These are phyloP conservation scores for Agrochola circellaris DNA, from an alignment of 2,888 invertebrate genomes.

Conservation along the genomic window DNA sequence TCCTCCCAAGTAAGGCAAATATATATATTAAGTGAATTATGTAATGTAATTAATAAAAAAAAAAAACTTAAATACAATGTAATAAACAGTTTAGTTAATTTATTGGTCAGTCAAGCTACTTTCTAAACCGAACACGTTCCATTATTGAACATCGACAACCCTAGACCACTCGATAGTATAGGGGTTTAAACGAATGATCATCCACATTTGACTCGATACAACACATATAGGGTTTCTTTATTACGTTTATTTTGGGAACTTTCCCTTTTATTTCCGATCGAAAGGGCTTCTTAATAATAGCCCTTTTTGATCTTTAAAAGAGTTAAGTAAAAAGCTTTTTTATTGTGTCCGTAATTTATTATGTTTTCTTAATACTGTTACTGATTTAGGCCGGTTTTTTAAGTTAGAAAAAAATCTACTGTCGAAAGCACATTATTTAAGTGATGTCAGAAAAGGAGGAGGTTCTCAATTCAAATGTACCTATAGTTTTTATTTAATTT, in stretches of 20 bases:
- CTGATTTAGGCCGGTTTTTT: slow-evolving; percentile 17
- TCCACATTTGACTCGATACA: slow-evolving; percentile 65
- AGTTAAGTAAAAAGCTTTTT: slow-evolving; percentile 60
- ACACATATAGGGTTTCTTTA: slow-evolving; percentile 58
- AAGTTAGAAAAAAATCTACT: background rate
- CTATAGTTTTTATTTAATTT: background rate
- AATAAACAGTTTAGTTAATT: too few species aligned
- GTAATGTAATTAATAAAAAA: too few species aligned
- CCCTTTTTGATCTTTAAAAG: slow-evolving; percentile 52
- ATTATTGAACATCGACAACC: slow-evolving; percentile 50
- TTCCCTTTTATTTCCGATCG: slow-evolving; percentile 59
- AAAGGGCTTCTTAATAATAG: slow-evolving; percentile 63
- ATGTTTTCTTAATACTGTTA: slow-evolving; percentile 30
- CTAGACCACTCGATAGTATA: slow-evolving; percentile 60
- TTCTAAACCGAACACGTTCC: background rate
- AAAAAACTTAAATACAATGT: too few species aligned
- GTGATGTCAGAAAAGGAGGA: background rate
- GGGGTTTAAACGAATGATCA: slow-evolving; percentile 72
- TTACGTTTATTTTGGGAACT: slow-evolving; percentile 61
- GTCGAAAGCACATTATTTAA: background rate
- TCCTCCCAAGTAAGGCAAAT: too few species aligned
- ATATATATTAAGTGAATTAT: too few species aligned
- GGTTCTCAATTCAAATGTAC: background rate
- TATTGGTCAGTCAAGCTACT: background rate
- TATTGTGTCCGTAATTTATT: slow-evolving; percentile 55